Conservation (phyloP, 2,113 vertebrate species). For the Scomber japonicus region DNA sequence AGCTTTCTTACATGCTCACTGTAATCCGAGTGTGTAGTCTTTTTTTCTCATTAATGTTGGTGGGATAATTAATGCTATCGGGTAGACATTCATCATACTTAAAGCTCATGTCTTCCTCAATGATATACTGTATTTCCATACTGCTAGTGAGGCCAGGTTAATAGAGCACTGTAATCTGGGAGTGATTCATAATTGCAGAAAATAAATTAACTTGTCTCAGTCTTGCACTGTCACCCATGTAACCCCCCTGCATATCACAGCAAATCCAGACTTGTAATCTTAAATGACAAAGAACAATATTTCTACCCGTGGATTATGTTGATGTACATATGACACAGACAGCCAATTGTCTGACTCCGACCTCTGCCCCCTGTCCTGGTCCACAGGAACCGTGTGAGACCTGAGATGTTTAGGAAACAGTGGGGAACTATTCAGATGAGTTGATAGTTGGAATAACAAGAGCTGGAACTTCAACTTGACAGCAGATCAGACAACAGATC, state of each 20-base stretch:
- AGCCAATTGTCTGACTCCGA: conserved; percentile 30
- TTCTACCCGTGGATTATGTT: background rate
- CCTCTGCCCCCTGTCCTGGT: conserved; percentile 55
- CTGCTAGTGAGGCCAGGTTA: background rate
- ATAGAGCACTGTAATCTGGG: too few relatives aligned
- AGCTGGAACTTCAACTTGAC: conserved; percentile 26
- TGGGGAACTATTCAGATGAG: background rate
- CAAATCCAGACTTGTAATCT: too few relatives aligned
- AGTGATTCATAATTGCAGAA: background rate
- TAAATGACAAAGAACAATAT: background rate
- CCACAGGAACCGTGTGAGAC: conserved; percentile 62
- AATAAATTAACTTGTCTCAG: background rate
- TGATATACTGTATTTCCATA: background rate
- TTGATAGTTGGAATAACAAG: conserved; percentile 9
- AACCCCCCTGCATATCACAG: too few relatives aligned
- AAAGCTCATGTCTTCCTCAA: background rate
- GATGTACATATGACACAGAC: background rate
- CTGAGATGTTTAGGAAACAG: conserved; percentile 67
- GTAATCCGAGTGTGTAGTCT: conserved; percentile 25
- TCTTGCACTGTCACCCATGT: too few relatives aligned
- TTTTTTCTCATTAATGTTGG: conserved; percentile 1
- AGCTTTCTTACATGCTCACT: background rate
- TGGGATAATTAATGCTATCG: background rate
- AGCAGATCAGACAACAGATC: conserved; percentile 15
- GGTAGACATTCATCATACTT: background rate